These are phyloP conservation scores for Odiellus spinosus DNA, from an alignment of 2,888 invertebrate species.

Conservation along the genomic window DNA sequence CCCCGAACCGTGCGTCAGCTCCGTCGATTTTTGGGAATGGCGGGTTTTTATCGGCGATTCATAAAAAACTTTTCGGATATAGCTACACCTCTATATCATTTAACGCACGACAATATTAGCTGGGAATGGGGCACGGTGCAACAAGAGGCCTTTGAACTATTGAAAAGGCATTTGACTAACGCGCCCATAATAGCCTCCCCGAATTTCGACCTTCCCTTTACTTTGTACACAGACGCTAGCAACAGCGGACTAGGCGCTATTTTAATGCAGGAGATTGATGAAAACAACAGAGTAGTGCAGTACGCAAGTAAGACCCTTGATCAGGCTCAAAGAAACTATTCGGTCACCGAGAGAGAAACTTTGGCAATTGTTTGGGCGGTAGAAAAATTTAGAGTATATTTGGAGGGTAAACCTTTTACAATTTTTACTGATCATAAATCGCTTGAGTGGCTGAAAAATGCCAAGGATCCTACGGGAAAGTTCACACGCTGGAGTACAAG, in stretches of 20 bases:
- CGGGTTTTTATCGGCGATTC: slow-evolving; percentile 5
- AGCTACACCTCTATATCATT: slow-evolving; percentile 2
- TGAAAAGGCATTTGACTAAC: slow-evolving; percentile 8
- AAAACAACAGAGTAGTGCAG: slow-evolving; percentile 15
- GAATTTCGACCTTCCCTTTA: slow-evolving; percentile 9
- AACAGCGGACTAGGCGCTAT: slow-evolving; percentile 20
- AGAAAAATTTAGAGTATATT: slow-evolving; percentile 29
- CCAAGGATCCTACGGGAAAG: too few species aligned
- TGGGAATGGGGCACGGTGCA: slow-evolving; percentile 5
- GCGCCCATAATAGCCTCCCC: slow-evolving; percentile 19
- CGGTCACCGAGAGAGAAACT: slow-evolving; percentile 31
- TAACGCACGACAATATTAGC: slow-evolving; percentile 5
- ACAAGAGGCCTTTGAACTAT: slow-evolving; percentile 4
- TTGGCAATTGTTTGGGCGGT: slow-evolving; percentile 27
- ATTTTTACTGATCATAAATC: slow-evolving; percentile 34
- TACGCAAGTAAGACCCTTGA: slow-evolving; percentile 15
- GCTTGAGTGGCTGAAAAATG: slow-evolving; percentile 31
- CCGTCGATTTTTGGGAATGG: background rate
- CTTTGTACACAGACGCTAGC: slow-evolving; percentile 21
- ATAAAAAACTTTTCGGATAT: slow-evolving; percentile 5
- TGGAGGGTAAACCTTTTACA: slow-evolving; percentile 27
- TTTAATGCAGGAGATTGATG: slow-evolving; percentile 19
- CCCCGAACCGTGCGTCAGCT: slow-evolving; percentile 7
- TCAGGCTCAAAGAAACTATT: slow-evolving; percentile 23
- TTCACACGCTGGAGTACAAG: too few species aligned